These are phyloP conservation scores for Brachypteracias leptosomus DNA, from an alignment of 2,113 vertebrate genomes.

Conservation along the genomic window DNA sequence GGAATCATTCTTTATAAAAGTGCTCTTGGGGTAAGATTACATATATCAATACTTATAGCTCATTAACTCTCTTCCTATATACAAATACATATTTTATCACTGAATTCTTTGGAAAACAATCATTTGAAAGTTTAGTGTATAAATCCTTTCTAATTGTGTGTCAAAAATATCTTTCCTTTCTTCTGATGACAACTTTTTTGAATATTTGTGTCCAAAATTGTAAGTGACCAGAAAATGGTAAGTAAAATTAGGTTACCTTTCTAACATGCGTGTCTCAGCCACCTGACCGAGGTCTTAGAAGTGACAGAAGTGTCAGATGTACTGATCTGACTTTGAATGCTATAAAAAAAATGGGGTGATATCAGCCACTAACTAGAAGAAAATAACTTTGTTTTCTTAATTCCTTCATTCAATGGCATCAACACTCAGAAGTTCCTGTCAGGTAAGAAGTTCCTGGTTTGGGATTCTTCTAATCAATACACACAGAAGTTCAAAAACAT, in stretches of 20 bases:
- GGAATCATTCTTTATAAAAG: neutral
- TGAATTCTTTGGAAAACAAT: neutral
- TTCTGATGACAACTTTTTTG: neutral
- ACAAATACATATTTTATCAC: neutral
- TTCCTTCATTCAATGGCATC: neutral
- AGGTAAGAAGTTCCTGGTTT: neutral
- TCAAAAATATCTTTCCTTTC: neutral
- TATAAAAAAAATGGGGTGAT: neutral
- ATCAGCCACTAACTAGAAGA: neutral
- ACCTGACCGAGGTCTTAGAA: neutral
- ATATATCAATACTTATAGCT: neutral
- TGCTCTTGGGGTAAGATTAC: neutral
- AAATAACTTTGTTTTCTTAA: neutral
- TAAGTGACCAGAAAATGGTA: neutral
- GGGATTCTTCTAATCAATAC: neutral
- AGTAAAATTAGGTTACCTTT: neutral
- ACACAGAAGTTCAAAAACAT: neutral
- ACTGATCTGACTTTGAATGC: neutral
- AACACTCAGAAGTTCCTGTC: neutral
- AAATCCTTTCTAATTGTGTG: neutral
- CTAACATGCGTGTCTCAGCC: neutral
- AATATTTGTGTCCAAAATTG: neutral
- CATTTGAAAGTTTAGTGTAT: neutral
- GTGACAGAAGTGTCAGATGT: neutral
- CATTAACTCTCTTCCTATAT: neutral